Evolutionary conservation across 37 sponge, comb jelly and placozoan genomes (phyloP), one percentile per base, ranked within the genome.

Genomic region (Bolinopsis microptera): DNA sequence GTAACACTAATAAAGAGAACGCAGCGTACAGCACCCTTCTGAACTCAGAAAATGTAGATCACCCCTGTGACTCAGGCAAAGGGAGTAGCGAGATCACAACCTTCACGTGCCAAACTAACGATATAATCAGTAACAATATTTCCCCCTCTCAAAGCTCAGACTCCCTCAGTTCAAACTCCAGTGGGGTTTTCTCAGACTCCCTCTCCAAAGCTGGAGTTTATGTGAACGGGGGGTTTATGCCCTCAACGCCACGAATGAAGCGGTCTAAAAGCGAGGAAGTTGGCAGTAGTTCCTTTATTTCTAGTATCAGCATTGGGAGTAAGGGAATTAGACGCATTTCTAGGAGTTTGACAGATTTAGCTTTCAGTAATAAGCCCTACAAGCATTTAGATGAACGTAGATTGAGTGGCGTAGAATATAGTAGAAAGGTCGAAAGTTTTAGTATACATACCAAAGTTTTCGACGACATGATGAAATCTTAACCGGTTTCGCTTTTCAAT

Each of bases 401-500:
- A 23, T 40, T 86, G 39, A 36, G 8, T 13, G 13, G 38, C 61
- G 61, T 77, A 32, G 25, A 41, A 5, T 21, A 23, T 28, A 34
- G 27, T 39, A 40, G 9, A 21, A 48, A 86, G n/a, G 34, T 38
- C 13, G 41, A 38, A 28, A 35, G 36, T 13, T 77, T 77, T 32
- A 77, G 8, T 13, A 86, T 86, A 41, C 90, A 86, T 48, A 86
- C 90, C 8, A 30, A 86, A 27, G 36, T 86, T 37, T 86, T 86
- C 36, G 90, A 86, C 39, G 35, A 86, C 30, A 39, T 86, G 41
- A 86, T 86, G 90, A 86, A 41, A 41, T 86, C 90, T 23, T 86
- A 77, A 36, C 61, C 61, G 61, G 61, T 48, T 48, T 48, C 61
- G 61, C 61, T 48, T 48, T 48, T 48, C 61, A 48, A 48, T 48